These are phyloP conservation scores for Drosophila pallidifrons DNA, from an alignment of 1,140 invertebrate species.

Conservation along the genomic window DNA sequence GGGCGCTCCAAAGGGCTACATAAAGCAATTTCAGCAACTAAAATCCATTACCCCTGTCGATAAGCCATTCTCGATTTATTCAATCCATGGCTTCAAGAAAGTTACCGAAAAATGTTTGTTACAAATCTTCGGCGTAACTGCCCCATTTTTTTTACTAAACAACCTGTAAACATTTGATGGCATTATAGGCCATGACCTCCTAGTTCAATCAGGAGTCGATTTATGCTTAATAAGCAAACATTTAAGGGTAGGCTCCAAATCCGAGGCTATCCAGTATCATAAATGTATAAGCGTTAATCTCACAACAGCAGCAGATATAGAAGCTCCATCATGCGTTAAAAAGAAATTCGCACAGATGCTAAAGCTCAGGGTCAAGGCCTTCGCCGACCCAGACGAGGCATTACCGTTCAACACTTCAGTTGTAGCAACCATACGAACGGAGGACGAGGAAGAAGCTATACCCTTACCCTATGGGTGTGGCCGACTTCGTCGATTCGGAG, in stretches of 20 bases:
- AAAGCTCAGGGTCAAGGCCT: not conserved
- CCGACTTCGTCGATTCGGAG: conserved; percentile 3
- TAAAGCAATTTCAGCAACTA: not conserved
- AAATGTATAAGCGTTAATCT: too few species aligned
- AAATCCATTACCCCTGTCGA: not conserved
- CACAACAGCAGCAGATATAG: too few species aligned
- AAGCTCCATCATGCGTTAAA: too few species aligned
- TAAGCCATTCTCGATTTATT: conserved; percentile 1
- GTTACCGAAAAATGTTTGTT: not conserved
- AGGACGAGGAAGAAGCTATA: not conserved
- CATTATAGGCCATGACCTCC: not conserved
- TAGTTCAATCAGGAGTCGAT: too few species aligned
- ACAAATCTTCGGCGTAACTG: conserved; percentile 1
- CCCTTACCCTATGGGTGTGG: not conserved
- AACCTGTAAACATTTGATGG: not conserved
- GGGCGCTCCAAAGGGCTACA: not conserved
- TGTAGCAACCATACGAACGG: not conserved
- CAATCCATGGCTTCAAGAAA: not conserved
- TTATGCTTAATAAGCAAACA: not conserved
- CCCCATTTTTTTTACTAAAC: not conserved
- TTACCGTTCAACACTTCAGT: not conserved
- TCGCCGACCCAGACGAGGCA: not conserved
- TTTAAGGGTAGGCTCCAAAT: not conserved
- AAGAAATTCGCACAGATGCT: too few species aligned
- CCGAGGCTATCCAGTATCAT: not conserved